Evolutionary conservation across 2,797 vertebrate species (phyloP).

Genomic region (Danio aesculapii): DNA sequence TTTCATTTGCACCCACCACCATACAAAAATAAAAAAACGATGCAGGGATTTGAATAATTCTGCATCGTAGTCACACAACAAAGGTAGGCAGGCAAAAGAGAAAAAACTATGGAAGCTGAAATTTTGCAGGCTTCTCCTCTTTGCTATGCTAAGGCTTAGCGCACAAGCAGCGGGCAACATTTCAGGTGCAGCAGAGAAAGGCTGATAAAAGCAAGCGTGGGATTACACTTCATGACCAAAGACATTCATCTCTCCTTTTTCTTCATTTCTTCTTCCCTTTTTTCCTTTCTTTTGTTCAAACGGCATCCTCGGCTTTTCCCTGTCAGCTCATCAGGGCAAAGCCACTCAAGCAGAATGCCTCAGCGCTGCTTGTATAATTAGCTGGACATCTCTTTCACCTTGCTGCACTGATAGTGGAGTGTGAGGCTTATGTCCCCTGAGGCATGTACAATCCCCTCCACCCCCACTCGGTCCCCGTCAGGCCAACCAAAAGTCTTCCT

Average conservation of each 20-base stretch:
- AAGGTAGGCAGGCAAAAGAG: conserved; percentile 62
- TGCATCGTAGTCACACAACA: conserved; percentile 74
- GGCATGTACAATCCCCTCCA: conserved; percentile 58
- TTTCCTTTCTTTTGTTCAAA: conserved; percentile 47
- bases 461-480: conserved; percentile 3
- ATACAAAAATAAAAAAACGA: conserved; percentile 56
- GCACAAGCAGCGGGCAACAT: conserved; percentile 62
- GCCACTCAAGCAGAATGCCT: conserved; percentile 64
- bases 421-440: conserved; percentile 59
- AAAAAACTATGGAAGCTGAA: conserved; percentile 64
- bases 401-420: conserved; percentile 62
- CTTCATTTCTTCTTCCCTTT: conserved; percentile 49
- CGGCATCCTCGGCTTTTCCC: conserved; percentile 63
- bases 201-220: conserved; percentile 68
- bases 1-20: conserved; percentile 68
- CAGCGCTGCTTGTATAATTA: conserved; percentile 66
- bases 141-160: conserved; percentile 64
- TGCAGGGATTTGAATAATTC: conserved; percentile 78
- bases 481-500: conserved; percentile 30
- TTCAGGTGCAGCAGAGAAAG: conserved; percentile 62
- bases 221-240: conserved; percentile 72
- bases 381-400: conserved; percentile 72
- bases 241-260: conserved; percentile 63
- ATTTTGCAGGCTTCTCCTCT: conserved; percentile 63
- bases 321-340: conserved; percentile 62